These are phyloP conservation scores for Mimachlamys varia DNA, from an alignment of 2,888 invertebrate species.

Conservation along the genomic window DNA sequence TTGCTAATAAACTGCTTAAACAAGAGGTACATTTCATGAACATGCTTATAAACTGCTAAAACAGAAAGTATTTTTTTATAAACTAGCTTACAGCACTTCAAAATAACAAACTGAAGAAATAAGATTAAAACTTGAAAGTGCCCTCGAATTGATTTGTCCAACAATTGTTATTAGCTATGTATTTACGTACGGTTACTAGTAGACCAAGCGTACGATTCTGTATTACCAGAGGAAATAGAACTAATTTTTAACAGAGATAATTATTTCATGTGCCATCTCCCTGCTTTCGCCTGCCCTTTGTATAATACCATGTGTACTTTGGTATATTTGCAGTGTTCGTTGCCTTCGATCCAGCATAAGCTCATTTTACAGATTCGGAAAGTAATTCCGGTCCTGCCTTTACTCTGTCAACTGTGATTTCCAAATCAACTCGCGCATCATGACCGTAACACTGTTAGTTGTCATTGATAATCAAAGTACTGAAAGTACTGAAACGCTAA, in stretches of 20 bases:
- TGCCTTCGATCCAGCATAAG: not conserved
- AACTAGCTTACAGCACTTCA: too few relatives aligned
- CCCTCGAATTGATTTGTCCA: too few relatives aligned
- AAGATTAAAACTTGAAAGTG: too few relatives aligned
- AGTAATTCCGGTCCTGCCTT: not conserved
- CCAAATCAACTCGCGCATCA: not conserved
- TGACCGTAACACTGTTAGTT: not conserved
- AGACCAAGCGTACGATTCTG: not conserved
- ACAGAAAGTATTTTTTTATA: too few relatives aligned
- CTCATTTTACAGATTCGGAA: slow-evolving; percentile 1
- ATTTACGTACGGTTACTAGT: not conserved
- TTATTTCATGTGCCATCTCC: not conserved
- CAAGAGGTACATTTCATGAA: too few relatives aligned
- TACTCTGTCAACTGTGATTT: not conserved
- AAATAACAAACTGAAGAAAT: too few relatives aligned
- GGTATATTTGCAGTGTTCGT: not conserved
- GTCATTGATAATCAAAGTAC: too few relatives aligned
- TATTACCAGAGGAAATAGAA: not conserved
- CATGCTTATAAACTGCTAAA: too few relatives aligned
- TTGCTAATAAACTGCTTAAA: too few relatives aligned
- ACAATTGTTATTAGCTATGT: too few relatives aligned
- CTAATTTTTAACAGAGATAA: not conserved
- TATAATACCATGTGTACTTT: slow-evolving; percentile 17
- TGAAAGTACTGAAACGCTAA: too few relatives aligned
- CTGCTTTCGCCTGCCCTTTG: not conserved